phyloP scores from a whole-genome alignment of 2,888 invertebrate genomes.

The Ophioninae sp. region DNA sequence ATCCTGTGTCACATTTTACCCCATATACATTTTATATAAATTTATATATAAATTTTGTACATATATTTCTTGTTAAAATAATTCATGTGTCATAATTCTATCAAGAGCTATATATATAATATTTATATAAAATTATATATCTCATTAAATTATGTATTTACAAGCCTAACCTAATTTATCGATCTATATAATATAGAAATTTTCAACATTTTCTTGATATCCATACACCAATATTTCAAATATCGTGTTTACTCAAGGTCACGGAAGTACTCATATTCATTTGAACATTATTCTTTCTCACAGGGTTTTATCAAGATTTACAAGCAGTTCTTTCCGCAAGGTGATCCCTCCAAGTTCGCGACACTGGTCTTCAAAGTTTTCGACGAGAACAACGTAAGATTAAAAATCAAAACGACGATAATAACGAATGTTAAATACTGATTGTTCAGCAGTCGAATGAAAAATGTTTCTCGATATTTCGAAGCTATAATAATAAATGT shows the following conservation, averaged over 20 bases:
- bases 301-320: conserved; percentile 99
- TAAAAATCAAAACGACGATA: not conserved
- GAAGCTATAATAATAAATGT: not conserved
- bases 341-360: conserved; percentile 99
- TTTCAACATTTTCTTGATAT: too few species aligned
- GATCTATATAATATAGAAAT: too few species aligned
- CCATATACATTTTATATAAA: too few species aligned
- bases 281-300: not conserved
- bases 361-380: conserved; percentile 99
- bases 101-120: not conserved
- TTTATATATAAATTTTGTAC: too few species aligned
- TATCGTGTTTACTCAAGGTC: too few species aligned
- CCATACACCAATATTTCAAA: too few species aligned
- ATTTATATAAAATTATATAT: too few species aligned
- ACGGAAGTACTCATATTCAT: not conserved
- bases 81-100: too few species aligned
- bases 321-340: conserved; percentile 99
- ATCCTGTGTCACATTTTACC: too few species aligned
- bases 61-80: too few species aligned
- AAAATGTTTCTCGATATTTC: not conserved
- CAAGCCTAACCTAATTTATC: too few species aligned
- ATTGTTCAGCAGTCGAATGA: conserved; percentile 8
- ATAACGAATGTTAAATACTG: not conserved
- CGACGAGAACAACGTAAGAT: conserved; percentile 97
- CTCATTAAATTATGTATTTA: too few species aligned